A percentile compares a stretch with the other conserved stretches of the same genome.
phyloP scores from a whole-genome alignment of 2,797 vertebrate genomes.

The Odontamblyopus rebecca region DNA sequence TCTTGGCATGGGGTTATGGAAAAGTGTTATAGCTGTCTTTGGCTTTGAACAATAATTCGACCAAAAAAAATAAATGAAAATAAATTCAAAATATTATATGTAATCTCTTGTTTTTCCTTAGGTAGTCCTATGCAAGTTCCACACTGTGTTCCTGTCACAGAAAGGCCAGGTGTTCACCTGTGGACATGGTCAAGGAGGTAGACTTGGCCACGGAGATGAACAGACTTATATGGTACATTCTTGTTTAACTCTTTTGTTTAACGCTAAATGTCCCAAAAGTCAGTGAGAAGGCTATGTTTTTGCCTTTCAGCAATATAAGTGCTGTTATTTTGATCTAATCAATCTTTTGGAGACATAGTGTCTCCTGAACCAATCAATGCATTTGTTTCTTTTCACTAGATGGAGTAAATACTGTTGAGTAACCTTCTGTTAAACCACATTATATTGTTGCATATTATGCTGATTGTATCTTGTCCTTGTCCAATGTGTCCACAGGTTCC shows the following conservation, averaged over 20 bases:
- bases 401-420: neutral
- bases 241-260: neutral
- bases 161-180: slow-evolving; percentile 97
- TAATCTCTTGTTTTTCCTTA: slow-evolving; percentile 47
- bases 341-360: neutral
- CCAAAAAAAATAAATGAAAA: too few species aligned
- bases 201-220: slow-evolving; percentile 96
- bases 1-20: slow-evolving; percentile 59
- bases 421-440: neutral
- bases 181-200: slow-evolving; percentile 95
- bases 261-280: neutral
- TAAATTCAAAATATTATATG: too few species aligned
- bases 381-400: neutral
- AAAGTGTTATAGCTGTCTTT: slow-evolving; percentile 47
- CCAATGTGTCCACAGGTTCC: slow-evolving; percentile 79
- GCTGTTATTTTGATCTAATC: slow-evolving; percentile 3
- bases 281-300: neutral
- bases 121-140: slow-evolving; percentile 98
- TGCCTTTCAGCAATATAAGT: neutral
- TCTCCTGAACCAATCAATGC: neutral
- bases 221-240: slow-evolving; percentile 92
- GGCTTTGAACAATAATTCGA: slow-evolving; percentile 28
- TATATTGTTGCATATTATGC: neutral
- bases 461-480: neutral
- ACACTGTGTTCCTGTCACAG: slow-evolving; percentile 96